Evolutionary conservation across 2,113 vertebrate genomes (phyloP), one percentile per base, ranked within the genome.

Genomic region (Zosterops hypoxanthus): DNA sequence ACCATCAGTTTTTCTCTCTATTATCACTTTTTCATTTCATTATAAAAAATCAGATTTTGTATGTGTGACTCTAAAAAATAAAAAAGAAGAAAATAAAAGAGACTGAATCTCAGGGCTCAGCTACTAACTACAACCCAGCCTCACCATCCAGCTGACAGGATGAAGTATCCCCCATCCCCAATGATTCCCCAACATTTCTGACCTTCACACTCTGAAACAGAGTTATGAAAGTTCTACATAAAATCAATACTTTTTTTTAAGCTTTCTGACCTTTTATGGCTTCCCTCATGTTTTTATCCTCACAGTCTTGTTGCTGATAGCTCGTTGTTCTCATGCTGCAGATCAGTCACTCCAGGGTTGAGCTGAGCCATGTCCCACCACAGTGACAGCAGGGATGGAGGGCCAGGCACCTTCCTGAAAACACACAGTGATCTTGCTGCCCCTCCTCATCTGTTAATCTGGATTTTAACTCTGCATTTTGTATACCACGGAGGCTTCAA

Each of bases 31-130:
- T 93, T 92, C 57, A 63, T 94, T 86, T 90, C 26, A 59, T 33
- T 21, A 87, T 68, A 90, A 90, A 91, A 90, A 90, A 82, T 77
- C 57, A 73, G 3, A 84, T 88, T 94, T 82, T 59, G 17, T n/a
- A 46, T 82, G 64, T 39, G 13, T 90, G 47, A 88, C 25, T 59
- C 29, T 55, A 12, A 39, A 59, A 68, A 77, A 65, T 18, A 18
- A 42, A 36, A 18, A n/a, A 24, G 4, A 13, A 59, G 4, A 39
- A 56, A 46, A 82, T 3, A 68, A 72, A 86, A 70, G 9, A n/a
- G 14, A 6, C 16, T 53, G 50, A 53, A 86, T 47, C 25, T 65
- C 64, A 66, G 50, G 15, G 26, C 36, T 89, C 21, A 50, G 28
- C 8, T 76, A 39, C 39, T 49, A 69, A 6, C 61, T 75, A 34